Evolutionary conservation across 2,797 vertebrate genomes (phyloP), one percentile per base, ranked within the genome.

Genomic region (Schizothorax lantsangensis): DNA sequence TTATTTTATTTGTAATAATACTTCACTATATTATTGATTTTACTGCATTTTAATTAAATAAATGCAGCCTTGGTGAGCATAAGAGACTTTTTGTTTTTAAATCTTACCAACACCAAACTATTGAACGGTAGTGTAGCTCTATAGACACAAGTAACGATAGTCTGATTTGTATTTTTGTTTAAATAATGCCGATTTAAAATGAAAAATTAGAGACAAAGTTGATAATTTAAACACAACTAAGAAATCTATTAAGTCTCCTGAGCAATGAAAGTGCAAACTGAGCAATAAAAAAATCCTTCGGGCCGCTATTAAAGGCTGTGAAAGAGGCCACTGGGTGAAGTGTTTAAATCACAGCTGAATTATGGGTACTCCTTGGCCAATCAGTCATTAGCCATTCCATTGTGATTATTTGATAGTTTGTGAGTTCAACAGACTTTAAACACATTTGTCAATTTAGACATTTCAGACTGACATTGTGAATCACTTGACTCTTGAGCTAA

Each of bases 261-360:
- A 26, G 23, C 4, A 45, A 26, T 40, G 5, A 72, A 23, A 40
- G 9, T 6, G 21, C 11, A n/a, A 11, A 23, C 38, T 38, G 8
- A 23, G 36, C 36, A 23, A 23, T n/a, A 12, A 6, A 43, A 21
- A 4, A 2, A 23, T 40, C 0, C 4, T 62, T 12, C 26, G 59
- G 4, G 9, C 23, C 14, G 85, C 75, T 73, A 45, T 45, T 69
- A 47, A 21, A 33, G 49, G 52, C 43, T 74, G 47, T 78, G 52
- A 87, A 83, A 71, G 64, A 85, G 79, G 38, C 68, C 23, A 43
- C 66, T 66, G 33, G 40, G 12, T 45, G 64, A 82, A 82, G 73
- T 87, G 85, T 88, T 90, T 85, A 88, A 89, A 86, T 89, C 85
- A 85, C 74, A 45, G 54, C 64, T 77, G 87, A 92, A 74, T 89